Percentiles rank a stretch among this genome's conserved stretches.
phyloP scores from a whole-genome alignment of 2,113 vertebrate species.

The Callocephalon fimbriatum region DNA sequence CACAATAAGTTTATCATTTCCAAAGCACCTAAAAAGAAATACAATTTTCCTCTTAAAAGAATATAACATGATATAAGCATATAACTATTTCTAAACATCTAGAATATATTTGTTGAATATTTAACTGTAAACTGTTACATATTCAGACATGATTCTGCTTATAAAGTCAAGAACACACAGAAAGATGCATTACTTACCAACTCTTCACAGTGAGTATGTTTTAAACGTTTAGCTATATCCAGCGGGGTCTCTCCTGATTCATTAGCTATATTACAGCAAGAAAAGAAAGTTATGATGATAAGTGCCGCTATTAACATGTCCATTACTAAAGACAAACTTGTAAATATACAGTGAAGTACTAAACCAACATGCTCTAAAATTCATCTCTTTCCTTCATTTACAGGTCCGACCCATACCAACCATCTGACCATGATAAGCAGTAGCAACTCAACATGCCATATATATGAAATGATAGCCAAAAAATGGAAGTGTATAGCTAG shows the following conservation, averaged over 20 bases:
- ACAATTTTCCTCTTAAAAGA: background rate
- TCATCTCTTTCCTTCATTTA: background rate
- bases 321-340: background rate
- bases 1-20: background rate
- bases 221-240: constrained; percentile 90
- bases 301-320: background rate
- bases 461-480: background rate
- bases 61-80: background rate
- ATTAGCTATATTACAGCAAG: constrained; percentile 81
- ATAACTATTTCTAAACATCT: background rate
- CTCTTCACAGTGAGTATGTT: constrained; percentile 90
- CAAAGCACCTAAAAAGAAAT: background rate
- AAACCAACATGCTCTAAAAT: background rate
- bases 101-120: background rate
- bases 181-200: constrained; percentile 80
- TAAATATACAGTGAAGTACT: background rate
- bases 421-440: background rate
- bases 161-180: background rate
- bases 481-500: background rate
- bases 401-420: background rate
- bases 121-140: background rate
- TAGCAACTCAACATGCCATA: background rate
- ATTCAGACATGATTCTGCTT: background rate
- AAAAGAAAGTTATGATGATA: background rate
- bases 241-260: constrained; percentile 91